These are phyloP conservation scores for Petrophora chlorosata DNA, from an alignment of 2,888 invertebrate species.

Conservation along the genomic window DNA sequence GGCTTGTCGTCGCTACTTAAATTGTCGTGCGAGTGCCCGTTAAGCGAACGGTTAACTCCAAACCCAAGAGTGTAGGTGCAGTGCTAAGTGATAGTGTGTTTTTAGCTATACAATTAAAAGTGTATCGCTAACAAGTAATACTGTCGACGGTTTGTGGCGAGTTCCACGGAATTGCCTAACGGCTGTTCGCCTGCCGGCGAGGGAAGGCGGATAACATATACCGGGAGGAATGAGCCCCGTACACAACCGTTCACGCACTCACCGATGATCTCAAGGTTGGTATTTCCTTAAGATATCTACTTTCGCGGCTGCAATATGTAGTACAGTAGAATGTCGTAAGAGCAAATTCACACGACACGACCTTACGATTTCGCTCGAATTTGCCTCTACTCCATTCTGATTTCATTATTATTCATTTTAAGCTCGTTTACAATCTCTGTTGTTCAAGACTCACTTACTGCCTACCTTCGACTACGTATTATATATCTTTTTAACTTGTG, in stretches of 20 bases:
- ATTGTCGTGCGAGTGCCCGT: constrained; percentile 73
- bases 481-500: neutral
- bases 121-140: constrained; percentile 80
- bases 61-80: constrained; percentile 72
- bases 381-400: constrained; percentile 65
- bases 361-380: constrained; percentile 66
- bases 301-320: constrained; percentile 10
- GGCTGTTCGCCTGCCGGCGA: constrained; percentile 79
- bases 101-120: constrained; percentile 77
- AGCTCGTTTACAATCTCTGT: constrained; percentile 26
- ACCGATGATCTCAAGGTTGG: constrained; percentile 82
- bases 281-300: constrained; percentile 16
- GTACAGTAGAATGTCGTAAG: constrained; percentile 58
- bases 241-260: constrained; percentile 75
- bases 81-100: constrained; percentile 81
- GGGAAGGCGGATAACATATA: constrained; percentile 75
- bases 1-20: constrained; percentile 72
- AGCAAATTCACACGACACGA: constrained; percentile 64
- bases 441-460: constrained; percentile 50
- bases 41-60: constrained; percentile 70
- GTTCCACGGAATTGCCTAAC: constrained; percentile 72
- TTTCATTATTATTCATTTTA: constrained; percentile 60
- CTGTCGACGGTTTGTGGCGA: constrained; percentile 66
- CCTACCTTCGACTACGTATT: neutral
- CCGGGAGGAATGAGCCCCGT: constrained; percentile 83